phyloP scores from a whole-genome alignment of 2,797 vertebrate genomes.

The Carapus acus region DNA sequence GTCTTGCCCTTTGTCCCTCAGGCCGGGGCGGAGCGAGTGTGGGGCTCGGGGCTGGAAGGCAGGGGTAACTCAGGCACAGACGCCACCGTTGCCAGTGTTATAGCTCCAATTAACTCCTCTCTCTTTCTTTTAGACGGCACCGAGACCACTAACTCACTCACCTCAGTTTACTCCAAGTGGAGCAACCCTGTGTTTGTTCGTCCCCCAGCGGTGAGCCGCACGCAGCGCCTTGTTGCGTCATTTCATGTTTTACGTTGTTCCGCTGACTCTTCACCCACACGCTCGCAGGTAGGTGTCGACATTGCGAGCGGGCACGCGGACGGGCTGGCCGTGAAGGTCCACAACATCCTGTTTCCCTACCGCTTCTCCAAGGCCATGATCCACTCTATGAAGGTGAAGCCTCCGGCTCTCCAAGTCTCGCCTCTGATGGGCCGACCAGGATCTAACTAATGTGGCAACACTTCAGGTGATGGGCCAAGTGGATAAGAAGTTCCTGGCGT shows the following conservation, averaged over 20 bases:
- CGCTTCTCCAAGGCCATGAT: conserved; percentile 97
- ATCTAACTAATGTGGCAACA: too few species aligned
- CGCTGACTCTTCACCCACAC: not conserved
- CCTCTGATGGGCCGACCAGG: too few species aligned
- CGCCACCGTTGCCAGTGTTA: too few species aligned
- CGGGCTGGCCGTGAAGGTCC: conserved; percentile 86
- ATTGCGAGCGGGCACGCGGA: conserved; percentile 82
- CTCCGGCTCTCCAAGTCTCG: not conserved
- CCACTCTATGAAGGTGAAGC: conserved; percentile 87
- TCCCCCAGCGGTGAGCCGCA: conserved; percentile 74
- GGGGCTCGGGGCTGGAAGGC: conserved; percentile 68
- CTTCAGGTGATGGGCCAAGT: conserved; percentile 93
- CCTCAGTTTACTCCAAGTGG: conserved; percentile 84
- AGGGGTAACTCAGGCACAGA: conserved; percentile 75
- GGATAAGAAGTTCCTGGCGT: conserved; percentile 95
- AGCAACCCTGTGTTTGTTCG: conserved; percentile 89
- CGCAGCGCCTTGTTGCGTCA: too few species aligned
- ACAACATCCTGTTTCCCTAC: conserved; percentile 92
- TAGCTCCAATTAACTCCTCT: too few species aligned
- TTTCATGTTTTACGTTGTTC: too few species aligned
- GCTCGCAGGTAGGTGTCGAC: conserved; percentile 81
- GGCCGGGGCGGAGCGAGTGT: conserved; percentile 75
- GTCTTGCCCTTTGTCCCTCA: conserved; percentile 90
- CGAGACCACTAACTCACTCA: conserved; percentile 68
- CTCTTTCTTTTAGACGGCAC: too few species aligned